Evolutionary conservation across 2,888 invertebrate genomes (phyloP), one percentile per base, ranked within the genome.

Genomic region (Drosophila tanythrix): DNA sequence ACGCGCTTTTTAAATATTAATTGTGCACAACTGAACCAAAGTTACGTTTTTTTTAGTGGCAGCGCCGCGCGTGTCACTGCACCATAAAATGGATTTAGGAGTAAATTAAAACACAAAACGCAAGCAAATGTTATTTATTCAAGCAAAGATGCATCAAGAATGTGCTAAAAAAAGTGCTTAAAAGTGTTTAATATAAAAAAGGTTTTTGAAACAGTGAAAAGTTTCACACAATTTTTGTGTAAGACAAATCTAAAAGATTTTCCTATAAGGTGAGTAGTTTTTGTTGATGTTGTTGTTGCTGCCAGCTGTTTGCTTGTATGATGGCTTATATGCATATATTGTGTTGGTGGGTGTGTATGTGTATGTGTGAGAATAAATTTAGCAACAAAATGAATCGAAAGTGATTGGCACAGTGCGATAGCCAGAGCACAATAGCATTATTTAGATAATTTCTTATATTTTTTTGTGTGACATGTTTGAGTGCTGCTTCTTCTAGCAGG

Each of bases 261-360:
- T 88, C 66, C 51, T 71, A 72, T 71, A 76, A 61, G 87, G 89
- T 85, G 79, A 83, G 85, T 76, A 52, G 40, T 61, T 46, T 70
- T 62, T 33, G 33, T 56, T 77, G 21, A 21, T 21, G 62, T 70
- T 87, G 67, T 58, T 78, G 72, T 69, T 78, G 73, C 65, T 74
- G 68, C 82, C 85, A 85, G 85, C 89, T 85, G 84, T 88, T 85
- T 86, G 73, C 58, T 71, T 60, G 75, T 78, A 56, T 81, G 71
- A 80, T 57, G 43, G 43, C 40, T 38, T 56, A 38, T 50, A 43
- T 63, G 67, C 72, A 67, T 50, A 48, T 61, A 53, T 55, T 59
- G 15, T 56, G 27, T 56, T 40, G 43, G 50, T 56, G 56, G 60
- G 43, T 65, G 38, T 58, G 55, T 56, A 58, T 72, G 62, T 70